A percentile compares a stretch with the other conserved stretches of the same genome.
These are phyloP conservation scores for Daubentonia madagascariensis DNA, from an alignment of 2,113 vertebrate genomes.

Conservation along the genomic window DNA sequence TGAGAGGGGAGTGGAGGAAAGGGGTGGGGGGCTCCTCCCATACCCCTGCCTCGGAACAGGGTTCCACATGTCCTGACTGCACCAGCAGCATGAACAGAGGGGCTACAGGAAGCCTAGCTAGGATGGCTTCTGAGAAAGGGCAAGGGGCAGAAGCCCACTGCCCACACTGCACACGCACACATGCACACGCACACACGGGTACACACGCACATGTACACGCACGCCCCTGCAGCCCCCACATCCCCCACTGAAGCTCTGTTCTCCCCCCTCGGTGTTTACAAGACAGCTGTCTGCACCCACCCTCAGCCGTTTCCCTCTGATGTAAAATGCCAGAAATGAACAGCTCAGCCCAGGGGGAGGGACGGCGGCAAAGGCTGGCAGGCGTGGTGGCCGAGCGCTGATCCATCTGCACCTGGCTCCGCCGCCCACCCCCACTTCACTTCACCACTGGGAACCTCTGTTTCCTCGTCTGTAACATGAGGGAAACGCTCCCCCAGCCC, in stretches of 20 bases:
- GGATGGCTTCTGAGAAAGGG: not conserved
- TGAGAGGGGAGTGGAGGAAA: not conserved
- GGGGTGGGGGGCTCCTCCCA: no score
- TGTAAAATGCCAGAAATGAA: not conserved
- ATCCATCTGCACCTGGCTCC: not conserved
- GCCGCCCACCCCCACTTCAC: no score
- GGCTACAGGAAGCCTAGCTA: accelerated
- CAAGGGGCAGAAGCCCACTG: not conserved
- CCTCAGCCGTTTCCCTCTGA: not conserved
- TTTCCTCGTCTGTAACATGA: accelerated
- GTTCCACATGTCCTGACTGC: not conserved
- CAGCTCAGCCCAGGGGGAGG: accelerated
- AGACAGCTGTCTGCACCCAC: not conserved
- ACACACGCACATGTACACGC: accelerated
- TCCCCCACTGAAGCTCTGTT: not conserved
- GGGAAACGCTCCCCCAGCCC: accelerated
- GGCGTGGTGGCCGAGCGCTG: not conserved
- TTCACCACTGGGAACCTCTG: accelerated
- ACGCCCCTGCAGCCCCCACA: accelerated
- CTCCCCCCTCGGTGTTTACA: not conserved
- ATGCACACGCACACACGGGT: accelerated
- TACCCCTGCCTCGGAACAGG: not conserved
- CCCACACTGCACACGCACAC: not conserved
- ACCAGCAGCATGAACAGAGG: not conserved
- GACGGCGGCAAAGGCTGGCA: accelerated